phyloP scores from a whole-genome alignment of 2,888 invertebrate genomes.

The Amiota mariae region DNA sequence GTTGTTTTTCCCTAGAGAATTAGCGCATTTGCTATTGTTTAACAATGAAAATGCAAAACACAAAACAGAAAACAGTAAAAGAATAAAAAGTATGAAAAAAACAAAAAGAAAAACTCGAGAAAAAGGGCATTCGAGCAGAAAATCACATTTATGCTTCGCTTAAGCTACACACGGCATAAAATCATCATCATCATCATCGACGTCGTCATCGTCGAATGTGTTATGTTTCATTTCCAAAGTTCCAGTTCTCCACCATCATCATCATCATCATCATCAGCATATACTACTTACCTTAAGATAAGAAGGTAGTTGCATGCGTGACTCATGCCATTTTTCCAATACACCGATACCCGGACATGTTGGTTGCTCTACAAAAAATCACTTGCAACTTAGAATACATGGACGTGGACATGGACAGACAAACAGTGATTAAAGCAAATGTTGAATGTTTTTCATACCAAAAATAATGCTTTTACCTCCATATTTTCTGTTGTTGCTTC shows the following conservation, averaged over 20 bases:
- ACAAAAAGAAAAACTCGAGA: neutral
- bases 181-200: no score
- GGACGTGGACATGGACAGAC: conserved; percentile 1
- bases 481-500: conserved; percentile 17
- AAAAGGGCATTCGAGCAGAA: conserved; percentile 37
- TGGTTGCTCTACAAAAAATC: conserved; percentile 23
- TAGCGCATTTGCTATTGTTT: conserved; percentile 6
- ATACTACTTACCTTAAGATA: conserved; percentile 17
- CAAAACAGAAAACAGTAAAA: neutral
- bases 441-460: neutral
- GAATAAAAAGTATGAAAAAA: neutral
- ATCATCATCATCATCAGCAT: neutral
- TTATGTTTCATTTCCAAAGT: conserved; percentile 23
- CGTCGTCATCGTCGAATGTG: conserved; percentile 1
- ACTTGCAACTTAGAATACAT: conserved; percentile 14
- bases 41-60: conserved; percentile 10
- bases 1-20: no score
- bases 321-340: conserved; percentile 20
- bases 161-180: conserved; percentile 12
- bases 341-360: neutral
- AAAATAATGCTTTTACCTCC: neutral
- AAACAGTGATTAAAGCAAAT: neutral
- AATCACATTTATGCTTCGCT: conserved; percentile 41
- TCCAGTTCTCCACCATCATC: conserved; percentile 2
- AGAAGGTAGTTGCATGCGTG: neutral